These are phyloP conservation scores for Philantomba maxwellii DNA, from an alignment of 2,113 vertebrate genomes.

Conservation along the genomic window DNA sequence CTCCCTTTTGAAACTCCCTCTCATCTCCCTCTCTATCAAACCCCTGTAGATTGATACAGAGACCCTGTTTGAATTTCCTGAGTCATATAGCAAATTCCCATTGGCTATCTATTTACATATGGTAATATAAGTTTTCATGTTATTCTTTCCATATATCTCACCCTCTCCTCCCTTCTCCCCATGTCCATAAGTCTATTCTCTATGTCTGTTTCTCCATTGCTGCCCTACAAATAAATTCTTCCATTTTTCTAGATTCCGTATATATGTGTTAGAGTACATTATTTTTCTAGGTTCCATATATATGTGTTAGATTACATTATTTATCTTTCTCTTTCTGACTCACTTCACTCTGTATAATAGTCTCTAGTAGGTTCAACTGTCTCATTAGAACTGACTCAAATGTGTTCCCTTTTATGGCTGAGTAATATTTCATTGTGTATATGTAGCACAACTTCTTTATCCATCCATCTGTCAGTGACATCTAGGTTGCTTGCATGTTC, in stretches of 20 bases:
- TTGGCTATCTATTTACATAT: background rate
- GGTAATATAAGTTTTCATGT: background rate
- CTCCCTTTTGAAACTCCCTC: background rate
- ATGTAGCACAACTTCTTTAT: background rate
- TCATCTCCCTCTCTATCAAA: background rate
- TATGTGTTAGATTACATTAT: background rate
- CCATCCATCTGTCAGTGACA: background rate
- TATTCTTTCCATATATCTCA: background rate
- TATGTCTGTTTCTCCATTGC: background rate
- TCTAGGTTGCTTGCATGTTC: background rate
- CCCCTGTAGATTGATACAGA: background rate
- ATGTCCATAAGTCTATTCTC: background rate
- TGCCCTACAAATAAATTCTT: background rate
- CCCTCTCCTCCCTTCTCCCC: background rate
- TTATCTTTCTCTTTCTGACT: background rate
- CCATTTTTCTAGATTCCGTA: background rate
- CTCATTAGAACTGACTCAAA: background rate
- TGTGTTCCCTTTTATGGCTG: background rate
- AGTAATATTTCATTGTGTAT: background rate
- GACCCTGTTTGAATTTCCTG: background rate
- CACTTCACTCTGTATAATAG: background rate
- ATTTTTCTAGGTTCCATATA: background rate
- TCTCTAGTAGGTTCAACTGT: background rate
- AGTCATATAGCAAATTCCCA: background rate
- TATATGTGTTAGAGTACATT: background rate